Evolutionary conservation across 2,888 invertebrate species (phyloP).

Genomic region (Ametastegia equiseti): DNA sequence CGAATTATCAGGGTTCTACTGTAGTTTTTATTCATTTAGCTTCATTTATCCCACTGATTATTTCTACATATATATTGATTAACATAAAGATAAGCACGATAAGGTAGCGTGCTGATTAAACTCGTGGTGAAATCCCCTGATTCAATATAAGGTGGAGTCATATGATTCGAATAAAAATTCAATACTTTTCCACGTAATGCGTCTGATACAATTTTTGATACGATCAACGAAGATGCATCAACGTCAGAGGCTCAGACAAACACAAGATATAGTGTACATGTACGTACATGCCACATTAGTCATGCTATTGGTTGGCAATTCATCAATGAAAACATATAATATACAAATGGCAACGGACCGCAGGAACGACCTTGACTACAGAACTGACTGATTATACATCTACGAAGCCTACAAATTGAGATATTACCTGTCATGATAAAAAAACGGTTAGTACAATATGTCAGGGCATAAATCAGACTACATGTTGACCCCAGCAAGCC

Average conservation of each 20-base stretch:
- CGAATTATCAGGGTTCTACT: too few relatives aligned
- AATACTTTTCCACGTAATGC: too few relatives aligned
- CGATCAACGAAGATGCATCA: not conserved
- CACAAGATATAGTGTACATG: too few relatives aligned
- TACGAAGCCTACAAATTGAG: too few relatives aligned
- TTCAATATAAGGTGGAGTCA: not conserved
- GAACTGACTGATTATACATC: too few relatives aligned
- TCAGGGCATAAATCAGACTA: too few relatives aligned
- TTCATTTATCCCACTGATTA: not conserved
- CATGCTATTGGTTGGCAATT: not conserved
- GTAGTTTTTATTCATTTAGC: not conserved
- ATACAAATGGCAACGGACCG: too few relatives aligned
- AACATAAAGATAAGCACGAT: not conserved
- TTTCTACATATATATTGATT: not conserved
- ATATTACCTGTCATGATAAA: too few relatives aligned
- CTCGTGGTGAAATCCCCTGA: not conserved
- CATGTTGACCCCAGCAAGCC: too few relatives aligned
- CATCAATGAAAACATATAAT: not conserved
- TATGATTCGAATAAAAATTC: too few relatives aligned
- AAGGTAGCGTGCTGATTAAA: not conserved
- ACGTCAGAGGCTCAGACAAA: not conserved
- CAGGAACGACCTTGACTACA: too few relatives aligned
- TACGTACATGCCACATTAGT: not conserved
- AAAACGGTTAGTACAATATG: too few relatives aligned
- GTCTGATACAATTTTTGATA: not conserved